Percentiles rank a stretch among this genome's conserved stretches.
Evolutionary conservation across 1,140 invertebrate species (phyloP).

Genomic region (Venustaconcha ellipsiformis): DNA sequence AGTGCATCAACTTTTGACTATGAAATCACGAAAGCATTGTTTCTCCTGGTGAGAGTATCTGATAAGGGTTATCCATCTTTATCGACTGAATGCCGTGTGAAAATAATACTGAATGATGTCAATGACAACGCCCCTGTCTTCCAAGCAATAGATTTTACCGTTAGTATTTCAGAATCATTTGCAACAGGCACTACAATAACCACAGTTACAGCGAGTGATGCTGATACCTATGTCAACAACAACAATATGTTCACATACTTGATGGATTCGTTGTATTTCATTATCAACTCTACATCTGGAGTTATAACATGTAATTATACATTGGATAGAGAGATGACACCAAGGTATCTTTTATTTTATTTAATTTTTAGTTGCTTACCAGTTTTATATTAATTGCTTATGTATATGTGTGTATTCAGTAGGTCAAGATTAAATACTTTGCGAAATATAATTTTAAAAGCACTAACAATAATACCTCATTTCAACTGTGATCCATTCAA

Average conservation of each 20-base stretch:
- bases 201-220: slow-evolving; percentile 14
- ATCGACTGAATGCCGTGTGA: slow-evolving; percentile 26
- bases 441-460: no score
- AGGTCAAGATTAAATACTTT: no score
- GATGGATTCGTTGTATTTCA: slow-evolving; percentile 18
- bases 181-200: slow-evolving; percentile 11
- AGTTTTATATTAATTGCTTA: no score
- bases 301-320: slow-evolving; percentile 11
- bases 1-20: slow-evolving; percentile 28
- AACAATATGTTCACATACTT: slow-evolving; percentile 22
- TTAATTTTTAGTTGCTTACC: no score
- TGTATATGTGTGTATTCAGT: no score
- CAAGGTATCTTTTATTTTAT: slow-evolving; percentile 7
- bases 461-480: no score
- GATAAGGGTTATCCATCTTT: slow-evolving; percentile 67
- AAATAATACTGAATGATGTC: slow-evolving; percentile 32
- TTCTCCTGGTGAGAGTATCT: slow-evolving; percentile 24
- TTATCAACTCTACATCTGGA: slow-evolving; percentile 12
- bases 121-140: slow-evolving; percentile 29
- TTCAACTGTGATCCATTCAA: no score
- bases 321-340: slow-evolving; percentile 37
- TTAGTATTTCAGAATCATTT: slow-evolving; percentile 16
- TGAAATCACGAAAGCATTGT: slow-evolving; percentile 25
- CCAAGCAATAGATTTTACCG: slow-evolving; percentile 16
- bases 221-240: slow-evolving; percentile 19